Evolutionary conservation across 2,797 vertebrate species (phyloP), one percentile per base, ranked within the genome.

Genomic region (Mionectes olivaceus): DNA sequence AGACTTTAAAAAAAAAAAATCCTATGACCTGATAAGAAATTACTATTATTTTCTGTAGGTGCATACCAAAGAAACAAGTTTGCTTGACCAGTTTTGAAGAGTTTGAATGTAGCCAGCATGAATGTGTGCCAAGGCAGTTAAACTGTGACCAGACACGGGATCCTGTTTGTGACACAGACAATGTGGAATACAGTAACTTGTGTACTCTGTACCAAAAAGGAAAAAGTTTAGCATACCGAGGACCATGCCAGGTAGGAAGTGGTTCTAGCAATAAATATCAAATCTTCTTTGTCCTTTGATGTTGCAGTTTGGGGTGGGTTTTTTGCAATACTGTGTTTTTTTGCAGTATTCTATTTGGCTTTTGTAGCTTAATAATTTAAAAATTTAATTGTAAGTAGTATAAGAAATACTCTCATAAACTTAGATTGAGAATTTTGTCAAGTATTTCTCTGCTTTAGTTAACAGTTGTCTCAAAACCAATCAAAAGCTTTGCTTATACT

Each of bases 81-180:
- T 99, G 99, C 94, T 97, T 99, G 93, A 99, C 99, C 1, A 98
- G 98, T 94, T 98, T 98, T 84, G 98, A 98, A 2, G 98, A 98
- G 71, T 99, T 98, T 37, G 97, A 97, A 67, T 99, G 99, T 80
- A 97, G 79, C 22, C 99, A 99, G 83, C 98, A 98, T 41, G 98
- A 99, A 95, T 99, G 99, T 77, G 97, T 99, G 23, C 97, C 98
- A 30, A 98, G 98, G 25, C 98, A 98, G 30, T 94, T 98, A 10
- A 76, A 93, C 47, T 99, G 99, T 77, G 99, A 99, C 53, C 98
- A 98, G 91, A 98, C 92, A 76, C 98, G 92, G 7, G 99, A 99
- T 94, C 99, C 99, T 10, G 99, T 98, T 56, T 99, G 99, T 73
- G 99, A 99, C 83, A 99, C 98, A 1, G 99, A 99, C 53, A 99